Conservation (phyloP, 2,797 vertebrate species). For the Manis javanica region DNA sequence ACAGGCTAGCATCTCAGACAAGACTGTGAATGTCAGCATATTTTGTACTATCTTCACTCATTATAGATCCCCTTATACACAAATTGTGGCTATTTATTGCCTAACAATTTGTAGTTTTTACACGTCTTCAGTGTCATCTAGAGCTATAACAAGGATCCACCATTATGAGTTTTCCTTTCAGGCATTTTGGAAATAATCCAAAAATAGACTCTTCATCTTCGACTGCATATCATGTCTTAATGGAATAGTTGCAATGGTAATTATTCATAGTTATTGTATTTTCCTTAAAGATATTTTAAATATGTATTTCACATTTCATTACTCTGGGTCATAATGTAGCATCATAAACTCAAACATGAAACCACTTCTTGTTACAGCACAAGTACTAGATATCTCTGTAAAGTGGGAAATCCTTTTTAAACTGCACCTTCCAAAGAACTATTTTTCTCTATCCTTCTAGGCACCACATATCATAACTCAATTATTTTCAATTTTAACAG, state of each 20-base stretch:
- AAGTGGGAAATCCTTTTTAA: slow-evolving; percentile 47
- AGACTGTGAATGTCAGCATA: slow-evolving; percentile 49
- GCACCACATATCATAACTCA: slow-evolving; percentile 32
- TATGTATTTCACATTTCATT: slow-evolving; percentile 73
- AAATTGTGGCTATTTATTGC: slow-evolving; percentile 62
- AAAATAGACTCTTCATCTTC: slow-evolving; percentile 59
- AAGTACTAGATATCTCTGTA: slow-evolving; percentile 18
- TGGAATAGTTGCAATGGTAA: slow-evolving; percentile 52
- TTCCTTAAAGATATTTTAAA: slow-evolving; percentile 73
- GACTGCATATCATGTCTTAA: slow-evolving; percentile 39
- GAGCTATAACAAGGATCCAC: neutral
- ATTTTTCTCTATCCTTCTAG: slow-evolving; percentile 23
- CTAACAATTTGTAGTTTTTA: slow-evolving; percentile 60
- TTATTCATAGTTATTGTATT: slow-evolving; percentile 73
- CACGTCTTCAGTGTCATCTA: slow-evolving; percentile 50
- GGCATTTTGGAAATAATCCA: slow-evolving; percentile 66
- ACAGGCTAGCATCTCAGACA: slow-evolving; percentile 17
- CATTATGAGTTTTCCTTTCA: slow-evolving; percentile 46
- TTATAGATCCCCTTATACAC: slow-evolving; percentile 33
- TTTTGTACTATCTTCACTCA: slow-evolving; percentile 45
- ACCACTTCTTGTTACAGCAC: slow-evolving; percentile 45
- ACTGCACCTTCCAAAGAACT: neutral
- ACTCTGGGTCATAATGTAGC: slow-evolving; percentile 56
- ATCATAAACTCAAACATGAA: slow-evolving; percentile 65
- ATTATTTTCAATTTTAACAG: slow-evolving; percentile 44